Evolutionary conservation across 2,113 vertebrate genomes (phyloP).

Genomic region (Mola mola): DNA sequence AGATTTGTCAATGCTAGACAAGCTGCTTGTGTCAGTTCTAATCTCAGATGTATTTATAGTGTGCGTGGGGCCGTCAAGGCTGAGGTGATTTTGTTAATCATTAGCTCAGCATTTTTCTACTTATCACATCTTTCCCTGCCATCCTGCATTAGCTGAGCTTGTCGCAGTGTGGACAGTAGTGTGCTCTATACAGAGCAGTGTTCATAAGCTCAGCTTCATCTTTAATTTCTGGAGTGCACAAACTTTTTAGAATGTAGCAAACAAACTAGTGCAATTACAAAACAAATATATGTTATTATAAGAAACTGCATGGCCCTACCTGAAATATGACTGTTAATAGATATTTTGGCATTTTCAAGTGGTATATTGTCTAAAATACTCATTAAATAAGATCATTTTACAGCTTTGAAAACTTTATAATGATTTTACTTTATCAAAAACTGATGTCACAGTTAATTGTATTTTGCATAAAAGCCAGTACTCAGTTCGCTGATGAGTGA

Average conservation of each 20-base stretch:
- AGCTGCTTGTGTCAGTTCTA: conserved; percentile 49
- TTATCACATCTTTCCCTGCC: conserved; percentile 2
- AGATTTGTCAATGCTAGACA: conserved; percentile 22
- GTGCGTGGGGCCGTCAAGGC: conserved; percentile 39
- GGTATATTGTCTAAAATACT: no score
- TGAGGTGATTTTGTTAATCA: conserved; percentile 50
- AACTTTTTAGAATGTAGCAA: not conserved
- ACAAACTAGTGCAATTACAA: no score
- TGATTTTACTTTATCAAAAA: no score
- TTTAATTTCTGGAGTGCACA: not conserved
- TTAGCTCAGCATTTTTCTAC: conserved; percentile 58
- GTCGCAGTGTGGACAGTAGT: not conserved
- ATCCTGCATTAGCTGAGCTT: conserved; percentile 35
- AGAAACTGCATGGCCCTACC: no score
- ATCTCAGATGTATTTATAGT: conserved; percentile 73
- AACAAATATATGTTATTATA: no score
- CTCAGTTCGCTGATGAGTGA: conserved; percentile 2
- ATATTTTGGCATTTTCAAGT: no score
- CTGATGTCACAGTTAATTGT: no score
- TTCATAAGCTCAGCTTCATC: not conserved
- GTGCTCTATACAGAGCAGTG: not conserved
- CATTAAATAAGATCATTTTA: no score
- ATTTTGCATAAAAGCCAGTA: not conserved
- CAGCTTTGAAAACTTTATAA: no score
- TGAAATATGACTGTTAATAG: no score